A percentile compares a stretch with the other conserved stretches of the same genome.
These are phyloP conservation scores for Erebia ligea DNA, from an alignment of 2,888 invertebrate genomes.

Conservation along the genomic window DNA sequence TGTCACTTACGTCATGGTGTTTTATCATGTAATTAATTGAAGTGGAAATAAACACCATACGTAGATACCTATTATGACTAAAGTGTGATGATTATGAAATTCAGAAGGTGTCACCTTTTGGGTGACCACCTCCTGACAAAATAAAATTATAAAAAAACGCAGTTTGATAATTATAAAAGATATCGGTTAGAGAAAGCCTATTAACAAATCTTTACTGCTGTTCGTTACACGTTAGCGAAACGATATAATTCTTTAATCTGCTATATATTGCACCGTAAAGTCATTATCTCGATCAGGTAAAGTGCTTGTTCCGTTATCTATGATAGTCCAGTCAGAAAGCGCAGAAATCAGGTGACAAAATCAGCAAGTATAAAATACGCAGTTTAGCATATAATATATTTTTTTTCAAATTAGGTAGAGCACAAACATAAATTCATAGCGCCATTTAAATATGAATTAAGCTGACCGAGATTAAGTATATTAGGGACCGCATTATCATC, in stretches of 20 bases:
- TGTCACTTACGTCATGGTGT: conserved; percentile 24
- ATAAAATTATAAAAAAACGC: no score
- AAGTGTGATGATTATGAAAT: not conserved
- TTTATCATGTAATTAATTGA: conserved; percentile 13
- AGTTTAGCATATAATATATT: not conserved
- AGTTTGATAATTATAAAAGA: no score
- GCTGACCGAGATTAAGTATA: conserved; percentile 62
- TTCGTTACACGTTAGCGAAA: no score
- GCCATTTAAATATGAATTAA: conserved; percentile 26
- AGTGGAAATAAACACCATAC: not conserved
- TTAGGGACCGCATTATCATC: conserved; percentile 66
- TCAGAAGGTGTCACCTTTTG: no score
- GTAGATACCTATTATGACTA: not conserved
- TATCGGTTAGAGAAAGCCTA: no score
- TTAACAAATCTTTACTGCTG: no score
- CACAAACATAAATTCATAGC: not conserved
- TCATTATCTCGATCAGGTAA: no score
- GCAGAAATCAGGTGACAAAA: not conserved
- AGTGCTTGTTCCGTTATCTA: no score
- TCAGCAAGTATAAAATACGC: not conserved
- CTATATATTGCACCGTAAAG: no score
- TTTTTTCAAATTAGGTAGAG: not conserved
- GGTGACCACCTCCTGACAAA: no score
- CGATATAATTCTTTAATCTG: no score
- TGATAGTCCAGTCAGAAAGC: no score